Conservation (phyloP, 1,140 invertebrate genomes). For the Holotrichia oblita region DNA sequence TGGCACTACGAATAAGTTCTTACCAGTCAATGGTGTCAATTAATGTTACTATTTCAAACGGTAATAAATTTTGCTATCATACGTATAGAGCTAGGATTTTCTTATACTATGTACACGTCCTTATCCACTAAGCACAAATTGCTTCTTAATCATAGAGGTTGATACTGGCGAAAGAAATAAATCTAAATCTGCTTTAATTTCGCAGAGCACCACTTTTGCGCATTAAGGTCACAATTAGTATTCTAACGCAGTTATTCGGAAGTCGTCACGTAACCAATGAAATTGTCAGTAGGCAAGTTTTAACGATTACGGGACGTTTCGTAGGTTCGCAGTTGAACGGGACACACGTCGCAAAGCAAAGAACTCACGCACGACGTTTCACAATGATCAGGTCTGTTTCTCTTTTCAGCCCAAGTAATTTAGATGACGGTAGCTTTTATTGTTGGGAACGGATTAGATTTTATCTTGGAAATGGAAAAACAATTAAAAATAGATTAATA, state of each 20-base stretch:
- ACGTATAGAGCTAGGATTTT: too few species aligned
- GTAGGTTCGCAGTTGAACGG: not conserved
- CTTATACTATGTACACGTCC: not conserved
- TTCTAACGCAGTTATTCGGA: not conserved
- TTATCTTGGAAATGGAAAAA: not conserved
- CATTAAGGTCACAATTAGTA: conserved; percentile 27
- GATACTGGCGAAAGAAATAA: not conserved
- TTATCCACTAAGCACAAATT: not conserved
- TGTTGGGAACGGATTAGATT: not conserved
- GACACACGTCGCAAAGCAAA: not conserved
- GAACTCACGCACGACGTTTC: not conserved
- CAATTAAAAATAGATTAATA: not conserved
- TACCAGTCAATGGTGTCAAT: too few species aligned
- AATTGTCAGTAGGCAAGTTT: conserved; percentile 32
- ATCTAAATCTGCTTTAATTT: conserved; percentile 16
- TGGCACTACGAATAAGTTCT: too few species aligned
- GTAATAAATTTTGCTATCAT: too few species aligned
- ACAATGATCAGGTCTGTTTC: not conserved
- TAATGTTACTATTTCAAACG: too few species aligned
- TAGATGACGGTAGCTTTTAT: not conserved
- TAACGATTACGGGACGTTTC: conserved; percentile 12
- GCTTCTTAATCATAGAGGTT: not conserved
- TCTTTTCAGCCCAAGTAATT: not conserved
- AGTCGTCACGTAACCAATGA: conserved; percentile 32
- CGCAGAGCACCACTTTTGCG: not conserved